Evolutionary conservation across 2,113 vertebrate genomes (phyloP).

Genomic region (Melanotaenia duboulayi): DNA sequence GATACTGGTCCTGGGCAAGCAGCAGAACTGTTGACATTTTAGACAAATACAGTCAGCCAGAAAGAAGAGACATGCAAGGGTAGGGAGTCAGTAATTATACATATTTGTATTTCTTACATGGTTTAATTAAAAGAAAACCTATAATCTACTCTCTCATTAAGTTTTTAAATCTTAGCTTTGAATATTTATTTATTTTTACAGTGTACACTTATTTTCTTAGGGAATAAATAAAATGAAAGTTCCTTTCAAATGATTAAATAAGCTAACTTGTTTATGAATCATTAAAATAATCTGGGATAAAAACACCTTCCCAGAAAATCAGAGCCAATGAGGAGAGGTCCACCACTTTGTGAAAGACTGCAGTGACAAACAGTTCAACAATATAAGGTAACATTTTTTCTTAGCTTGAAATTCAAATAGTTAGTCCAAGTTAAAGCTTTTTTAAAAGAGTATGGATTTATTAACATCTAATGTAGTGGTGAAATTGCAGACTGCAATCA

Average conservation of each 20-base stretch:
- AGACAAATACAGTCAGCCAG: slow-evolving; percentile 37
- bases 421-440: too few relatives aligned
- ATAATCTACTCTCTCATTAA: background rate
- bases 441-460: too few relatives aligned
- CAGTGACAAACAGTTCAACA: too few relatives aligned
- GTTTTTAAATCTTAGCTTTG: too few relatives aligned
- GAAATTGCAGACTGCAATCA: too few relatives aligned
- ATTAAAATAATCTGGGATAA: background rate
- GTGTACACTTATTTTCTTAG: too few relatives aligned
- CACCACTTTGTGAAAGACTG: too few relatives aligned
- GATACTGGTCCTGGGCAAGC: slow-evolving; percentile 72
- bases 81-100: background rate
- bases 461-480: too few relatives aligned
- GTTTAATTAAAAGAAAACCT: background rate
- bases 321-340: too few relatives aligned
- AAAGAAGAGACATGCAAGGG: background rate
- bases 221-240: background rate
- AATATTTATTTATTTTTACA: too few relatives aligned
- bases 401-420: too few relatives aligned
- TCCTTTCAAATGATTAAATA: background rate
- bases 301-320: background rate
- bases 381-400: too few relatives aligned
- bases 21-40: slow-evolving; percentile 65
- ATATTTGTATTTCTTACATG: background rate
- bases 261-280: background rate